phyloP scores from a whole-genome alignment of 2,888 invertebrate species.

The Cheilosia variabilis region DNA sequence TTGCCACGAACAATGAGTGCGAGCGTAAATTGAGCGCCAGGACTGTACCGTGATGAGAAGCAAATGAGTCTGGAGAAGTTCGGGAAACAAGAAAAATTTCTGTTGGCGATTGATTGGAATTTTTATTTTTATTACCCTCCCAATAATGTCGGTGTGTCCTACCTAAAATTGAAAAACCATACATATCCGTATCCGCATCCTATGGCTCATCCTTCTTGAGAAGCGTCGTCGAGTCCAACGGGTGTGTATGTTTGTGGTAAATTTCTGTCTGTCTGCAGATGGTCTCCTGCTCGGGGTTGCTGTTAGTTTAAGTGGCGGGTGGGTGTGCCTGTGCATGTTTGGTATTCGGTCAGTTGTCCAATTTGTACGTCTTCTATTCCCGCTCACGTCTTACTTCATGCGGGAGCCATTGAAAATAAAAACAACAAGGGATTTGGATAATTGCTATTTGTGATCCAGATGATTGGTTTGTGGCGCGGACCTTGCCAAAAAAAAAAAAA shows the following conservation, averaged over 20 bases:
- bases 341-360: slow-evolving; percentile 68
- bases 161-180: slow-evolving; percentile 69
- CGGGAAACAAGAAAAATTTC: slow-evolving; percentile 74
- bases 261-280: slow-evolving; percentile 74
- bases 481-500: slow-evolving; percentile 16
- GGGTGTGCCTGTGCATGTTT: slow-evolving; percentile 3
- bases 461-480: slow-evolving; percentile 70
- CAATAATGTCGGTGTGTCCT: slow-evolving; percentile 40
- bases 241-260: slow-evolving; percentile 57
- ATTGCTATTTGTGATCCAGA: slow-evolving; percentile 76
- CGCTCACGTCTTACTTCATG: slow-evolving; percentile 56
- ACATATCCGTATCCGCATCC: slow-evolving; percentile 39
- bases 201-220: slow-evolving; percentile 54
- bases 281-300: slow-evolving; percentile 67
- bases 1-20: slow-evolving; percentile 21
- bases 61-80: slow-evolving; percentile 69
- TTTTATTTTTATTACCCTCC: slow-evolving; percentile 68
- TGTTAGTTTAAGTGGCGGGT: slow-evolving; percentile 66
- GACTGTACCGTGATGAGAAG: slow-evolving; percentile 6
- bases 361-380: slow-evolving; percentile 71
- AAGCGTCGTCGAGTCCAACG: slow-evolving; percentile 8
- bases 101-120: slow-evolving; percentile 76
- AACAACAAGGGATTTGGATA: slow-evolving; percentile 74
- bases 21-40: slow-evolving; percentile 43
- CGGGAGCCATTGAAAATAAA: slow-evolving; percentile 35